These are phyloP conservation scores for Drosophila mettleri DNA, from an alignment of 2,888 invertebrate genomes.

Conservation along the genomic window DNA sequence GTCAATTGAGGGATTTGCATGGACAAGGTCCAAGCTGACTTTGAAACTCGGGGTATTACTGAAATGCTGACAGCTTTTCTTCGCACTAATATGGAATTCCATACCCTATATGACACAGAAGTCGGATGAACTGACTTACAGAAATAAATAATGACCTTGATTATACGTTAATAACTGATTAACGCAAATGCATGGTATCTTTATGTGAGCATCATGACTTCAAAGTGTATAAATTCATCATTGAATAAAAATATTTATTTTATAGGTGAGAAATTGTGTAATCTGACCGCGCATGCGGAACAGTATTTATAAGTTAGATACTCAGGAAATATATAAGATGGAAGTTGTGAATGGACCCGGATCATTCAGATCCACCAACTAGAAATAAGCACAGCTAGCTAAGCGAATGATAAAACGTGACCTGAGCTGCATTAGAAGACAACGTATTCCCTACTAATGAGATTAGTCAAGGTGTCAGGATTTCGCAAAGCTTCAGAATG, in stretches of 20 bases:
- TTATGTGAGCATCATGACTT: fast-evolving
- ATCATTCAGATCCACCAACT: not conserved
- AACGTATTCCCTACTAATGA: conserved; percentile 25
- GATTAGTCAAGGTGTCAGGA: conserved; percentile 24
- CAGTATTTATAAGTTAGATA: conserved; percentile 37
- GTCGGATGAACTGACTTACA: not conserved
- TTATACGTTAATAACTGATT: not conserved
- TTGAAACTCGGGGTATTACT: conserved; percentile 1
- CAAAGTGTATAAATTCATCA: conserved; percentile 64
- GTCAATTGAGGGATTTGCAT: conserved; percentile 57
- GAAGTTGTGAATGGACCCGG: conserved; percentile 16
- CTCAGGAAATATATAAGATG: conserved; percentile 38
- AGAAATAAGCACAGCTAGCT: not conserved
- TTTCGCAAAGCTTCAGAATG: conserved; percentile 9
- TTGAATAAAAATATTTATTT: conserved; percentile 37
- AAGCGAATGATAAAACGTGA: not conserved
- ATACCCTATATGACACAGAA: conserved; percentile 7
- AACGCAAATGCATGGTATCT: not conserved
- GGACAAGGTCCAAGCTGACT: conserved; percentile 8
- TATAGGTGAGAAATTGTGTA: conserved; percentile 70
- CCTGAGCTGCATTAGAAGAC: not conserved
- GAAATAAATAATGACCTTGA: not conserved
- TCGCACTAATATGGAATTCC: conserved; percentile 33
- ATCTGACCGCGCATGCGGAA: conserved; percentile 47
- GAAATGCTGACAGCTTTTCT: conserved; percentile 41